Conservation (phyloP, 1,140 invertebrate species). For the Sarcophaga bullata region DNA sequence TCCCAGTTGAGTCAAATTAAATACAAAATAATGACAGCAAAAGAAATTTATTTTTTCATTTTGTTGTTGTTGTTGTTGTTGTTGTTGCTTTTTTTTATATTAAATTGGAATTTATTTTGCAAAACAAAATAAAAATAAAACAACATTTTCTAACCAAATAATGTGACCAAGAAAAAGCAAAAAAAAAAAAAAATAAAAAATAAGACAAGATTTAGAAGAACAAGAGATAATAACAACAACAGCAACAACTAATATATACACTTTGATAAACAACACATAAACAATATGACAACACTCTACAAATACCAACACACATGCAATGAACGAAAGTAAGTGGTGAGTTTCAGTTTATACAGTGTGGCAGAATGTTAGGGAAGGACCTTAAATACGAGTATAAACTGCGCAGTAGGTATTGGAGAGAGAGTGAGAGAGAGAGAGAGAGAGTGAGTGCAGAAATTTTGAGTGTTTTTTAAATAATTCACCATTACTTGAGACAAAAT, state of each 20-base stretch:
- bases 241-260: neutral
- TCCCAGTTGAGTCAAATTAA: no score
- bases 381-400: no score
- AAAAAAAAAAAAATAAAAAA: neutral
- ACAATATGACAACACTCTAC: neutral
- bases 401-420: no score
- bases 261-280: neutral
- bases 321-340: neutral
- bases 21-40: no score
- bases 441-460: neutral
- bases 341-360: neutral
- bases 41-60: no score
- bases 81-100: neutral
- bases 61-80: no score
- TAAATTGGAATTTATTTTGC: neutral
- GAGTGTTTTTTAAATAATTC: neutral
- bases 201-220: slow-evolving; percentile 11
- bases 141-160: slow-evolving; percentile 44
- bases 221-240: slow-evolving; percentile 19
- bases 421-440: no score
- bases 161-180: slow-evolving; percentile 47
- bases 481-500: neutral
- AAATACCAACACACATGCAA: neutral
- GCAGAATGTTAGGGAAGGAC: neutral
- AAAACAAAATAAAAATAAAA: slow-evolving; percentile 26